Evolutionary conservation across 2,797 vertebrate genomes (phyloP).

Genomic region (Phalanger gymnotis): DNA sequence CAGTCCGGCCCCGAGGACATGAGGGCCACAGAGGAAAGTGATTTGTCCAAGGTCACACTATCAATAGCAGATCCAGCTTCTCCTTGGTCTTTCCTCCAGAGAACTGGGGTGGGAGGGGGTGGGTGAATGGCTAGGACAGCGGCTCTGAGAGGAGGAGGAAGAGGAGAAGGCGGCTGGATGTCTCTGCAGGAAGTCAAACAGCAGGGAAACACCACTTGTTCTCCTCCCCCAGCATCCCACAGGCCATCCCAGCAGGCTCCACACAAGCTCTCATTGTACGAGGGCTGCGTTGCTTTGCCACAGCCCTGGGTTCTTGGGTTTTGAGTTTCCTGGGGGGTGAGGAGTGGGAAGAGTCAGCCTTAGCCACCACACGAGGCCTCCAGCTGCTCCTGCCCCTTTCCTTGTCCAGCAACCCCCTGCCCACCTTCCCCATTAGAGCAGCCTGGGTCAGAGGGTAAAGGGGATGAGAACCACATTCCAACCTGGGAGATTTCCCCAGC

Average conservation of each 20-base stretch:
- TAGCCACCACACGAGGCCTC: conserved; percentile 62
- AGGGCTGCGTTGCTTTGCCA: conserved; percentile 72
- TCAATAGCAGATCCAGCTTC: not conserved
- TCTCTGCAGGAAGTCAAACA: conserved; percentile 79
- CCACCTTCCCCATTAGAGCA: not conserved
- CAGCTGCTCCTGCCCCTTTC: conserved; percentile 59
- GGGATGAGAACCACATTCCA: not conserved
- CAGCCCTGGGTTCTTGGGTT: conserved; percentile 74
- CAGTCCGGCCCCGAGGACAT: not conserved
- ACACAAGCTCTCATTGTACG: conserved; percentile 81
- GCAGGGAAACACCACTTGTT: conserved; percentile 78
- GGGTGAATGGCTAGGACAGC: conserved; percentile 26
- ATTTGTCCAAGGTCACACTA: not conserved
- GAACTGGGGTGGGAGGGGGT: not conserved
- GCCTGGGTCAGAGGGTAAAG: not conserved
- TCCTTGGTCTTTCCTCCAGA: not conserved
- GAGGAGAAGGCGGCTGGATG: conserved; percentile 73
- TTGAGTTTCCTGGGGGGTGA: conserved; percentile 78
- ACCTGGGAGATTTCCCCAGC: not conserved
- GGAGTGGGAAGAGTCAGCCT: not conserved
- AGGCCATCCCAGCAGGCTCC: conserved; percentile 74
- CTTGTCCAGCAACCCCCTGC: not conserved
- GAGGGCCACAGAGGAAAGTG: not conserved
- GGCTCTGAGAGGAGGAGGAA: conserved; percentile 55
- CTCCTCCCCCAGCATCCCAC: conserved; percentile 81